phyloP scores from a whole-genome alignment of 2,888 invertebrate species.

The Bursaphelenchus okinawaensis region DNA sequence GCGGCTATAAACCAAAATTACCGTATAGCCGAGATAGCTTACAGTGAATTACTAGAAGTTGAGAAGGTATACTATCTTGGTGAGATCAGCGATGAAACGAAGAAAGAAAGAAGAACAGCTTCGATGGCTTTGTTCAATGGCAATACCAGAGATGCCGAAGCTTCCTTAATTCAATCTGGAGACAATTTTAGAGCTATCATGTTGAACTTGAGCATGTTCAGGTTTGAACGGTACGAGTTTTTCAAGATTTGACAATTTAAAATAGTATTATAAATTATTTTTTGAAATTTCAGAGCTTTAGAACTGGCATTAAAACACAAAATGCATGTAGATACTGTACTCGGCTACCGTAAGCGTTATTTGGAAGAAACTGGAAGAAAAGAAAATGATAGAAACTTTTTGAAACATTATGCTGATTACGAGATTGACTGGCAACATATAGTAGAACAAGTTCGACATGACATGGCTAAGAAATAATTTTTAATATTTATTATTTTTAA shows the following conservation, averaged over 20 bases:
- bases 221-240: slow-evolving; percentile 71
- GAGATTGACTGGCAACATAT: slow-evolving; percentile 62
- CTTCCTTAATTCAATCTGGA: slow-evolving; percentile 65
- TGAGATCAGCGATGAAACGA: slow-evolving; percentile 41
- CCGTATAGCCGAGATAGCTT: slow-evolving; percentile 86
- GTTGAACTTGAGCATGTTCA: slow-evolving; percentile 69
- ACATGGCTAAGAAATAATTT: background rate
- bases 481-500: background rate
- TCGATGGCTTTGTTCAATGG: slow-evolving; percentile 48
- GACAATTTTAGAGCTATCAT: slow-evolving; percentile 68
- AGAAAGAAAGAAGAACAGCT: slow-evolving; percentile 62
- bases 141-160: slow-evolving; percentile 69
- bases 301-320: slow-evolving; percentile 72
- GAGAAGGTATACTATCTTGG: slow-evolving; percentile 60
- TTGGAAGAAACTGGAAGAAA: slow-evolving; percentile 62
- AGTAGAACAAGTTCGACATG: slow-evolving; percentile 58
- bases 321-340: slow-evolving; percentile 70
- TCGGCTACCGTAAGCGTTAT: slow-evolving; percentile 68
- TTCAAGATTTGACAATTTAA: background rate
- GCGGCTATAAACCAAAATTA: slow-evolving; percentile 80
- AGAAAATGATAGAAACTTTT: slow-evolving; percentile 58
- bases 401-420: slow-evolving; percentile 50
- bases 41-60: slow-evolving; percentile 77
- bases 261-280: background rate
- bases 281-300: slow-evolving; percentile 64